Conservation (phyloP, 2,888 invertebrate genomes). For the Dicyrtoma fusca region DNA sequence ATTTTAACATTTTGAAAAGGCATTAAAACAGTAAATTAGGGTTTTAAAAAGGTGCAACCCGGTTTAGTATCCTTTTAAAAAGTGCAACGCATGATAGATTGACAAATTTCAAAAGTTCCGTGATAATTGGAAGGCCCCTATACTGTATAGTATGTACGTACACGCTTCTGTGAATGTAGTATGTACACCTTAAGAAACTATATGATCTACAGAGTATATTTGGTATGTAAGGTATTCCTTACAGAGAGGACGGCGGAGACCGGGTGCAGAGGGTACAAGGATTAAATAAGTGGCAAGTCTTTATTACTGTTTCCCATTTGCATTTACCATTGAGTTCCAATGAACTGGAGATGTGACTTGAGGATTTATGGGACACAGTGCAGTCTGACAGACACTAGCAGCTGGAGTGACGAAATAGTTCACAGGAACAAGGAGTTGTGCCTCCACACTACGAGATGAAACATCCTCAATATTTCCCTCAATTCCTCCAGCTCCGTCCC, state of each 20-base stretch:
- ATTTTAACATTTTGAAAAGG: too few relatives aligned
- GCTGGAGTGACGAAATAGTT: background rate
- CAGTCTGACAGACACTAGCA: background rate
- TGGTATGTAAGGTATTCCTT: background rate
- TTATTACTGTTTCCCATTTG: slow-evolving; percentile 28
- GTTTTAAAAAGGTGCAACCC: too few relatives aligned
- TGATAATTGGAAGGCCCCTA: too few relatives aligned
- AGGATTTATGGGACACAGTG: background rate
- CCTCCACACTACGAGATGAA: background rate
- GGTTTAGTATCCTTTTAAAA: too few relatives aligned
- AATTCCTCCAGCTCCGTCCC: too few relatives aligned
- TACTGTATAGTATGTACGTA: background rate
- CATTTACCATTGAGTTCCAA: slow-evolving; percentile 19
- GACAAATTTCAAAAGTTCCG: too few relatives aligned
- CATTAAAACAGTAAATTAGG: too few relatives aligned
- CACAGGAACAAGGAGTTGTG: background rate
- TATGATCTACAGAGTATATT: background rate
- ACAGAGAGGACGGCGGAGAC: background rate
- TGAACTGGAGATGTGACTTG: background rate
- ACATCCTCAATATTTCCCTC: too few relatives aligned
- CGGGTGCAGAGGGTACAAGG: background rate
- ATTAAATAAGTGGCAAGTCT: background rate
- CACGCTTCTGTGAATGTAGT: background rate
- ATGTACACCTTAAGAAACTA: background rate
- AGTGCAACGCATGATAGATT: too few relatives aligned